Evolutionary conservation across 2,113 vertebrate species (phyloP), one percentile per base, ranked within the genome.

Genomic region (Ranitomeya variabilis): DNA sequence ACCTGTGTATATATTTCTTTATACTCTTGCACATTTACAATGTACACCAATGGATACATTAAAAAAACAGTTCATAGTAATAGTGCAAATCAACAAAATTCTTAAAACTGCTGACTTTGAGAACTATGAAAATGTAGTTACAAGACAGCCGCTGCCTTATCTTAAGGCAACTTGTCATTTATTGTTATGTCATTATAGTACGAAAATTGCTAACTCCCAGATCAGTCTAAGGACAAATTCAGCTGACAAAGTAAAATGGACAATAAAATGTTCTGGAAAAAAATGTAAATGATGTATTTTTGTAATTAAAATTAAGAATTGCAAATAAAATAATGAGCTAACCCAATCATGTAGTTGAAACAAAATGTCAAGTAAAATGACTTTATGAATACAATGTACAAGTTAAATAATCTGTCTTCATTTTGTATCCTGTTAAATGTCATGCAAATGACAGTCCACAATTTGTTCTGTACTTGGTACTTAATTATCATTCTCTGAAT

Each of bases 151-250:
- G 26, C 26, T 31, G 26, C 26, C 60, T 77, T 77, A 86, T 86
- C 84, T 86, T 37, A 51, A n/a, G 74, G 74, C 60, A 79, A 80
- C 60, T 67, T 80, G 85, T 87, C 85, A 87, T 66, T 23, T 80
- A 31, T 13, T 23, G 45, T 66, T 67, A 55, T 66, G 60, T 69
- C 85, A 64, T 37, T 9, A 67, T 76, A 52, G 52, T 54, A 66
- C 11, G 8, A 55, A 77, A 18, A 45, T 54, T 64, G 66, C 85
- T 66, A 80, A 18, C 45, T 62, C 6, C 37, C 37, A 86, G 31
- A 83, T 79, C n/a, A 66, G 2, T 54, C 85, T 66, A 77, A 66
- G 74, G 60, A 67, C 76, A 78, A 66, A 86, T 79, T 60, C 16
- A 78, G 52, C 51, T 79, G 52, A 9, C n/a, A 67, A 78, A 86